These are phyloP conservation scores for Carcharodon carcharias DNA, from an alignment of 2,797 vertebrate genomes.

Conservation along the genomic window DNA sequence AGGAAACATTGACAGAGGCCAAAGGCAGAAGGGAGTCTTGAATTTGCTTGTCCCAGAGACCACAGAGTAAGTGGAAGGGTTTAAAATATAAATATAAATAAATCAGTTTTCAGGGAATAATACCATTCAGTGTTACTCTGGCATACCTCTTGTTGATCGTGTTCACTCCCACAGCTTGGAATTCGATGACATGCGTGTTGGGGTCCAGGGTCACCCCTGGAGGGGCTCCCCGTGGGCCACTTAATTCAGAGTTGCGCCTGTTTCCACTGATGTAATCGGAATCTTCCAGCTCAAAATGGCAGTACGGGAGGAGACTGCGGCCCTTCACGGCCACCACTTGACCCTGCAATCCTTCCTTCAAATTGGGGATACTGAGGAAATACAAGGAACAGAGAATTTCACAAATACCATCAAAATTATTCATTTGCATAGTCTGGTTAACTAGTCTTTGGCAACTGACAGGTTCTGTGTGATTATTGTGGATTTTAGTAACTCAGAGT, in stretches of 20 bases:
- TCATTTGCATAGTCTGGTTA: background rate
- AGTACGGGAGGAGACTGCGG: conserved; percentile 58
- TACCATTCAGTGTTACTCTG: background rate
- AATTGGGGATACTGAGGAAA: conserved; percentile 68
- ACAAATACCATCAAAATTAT: background rate
- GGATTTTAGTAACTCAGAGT: background rate
- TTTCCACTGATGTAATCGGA: conserved; percentile 65
- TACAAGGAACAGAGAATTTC: background rate
- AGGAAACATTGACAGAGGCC: background rate
- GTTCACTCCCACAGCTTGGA: conserved; percentile 60
- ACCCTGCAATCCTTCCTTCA: conserved; percentile 51
- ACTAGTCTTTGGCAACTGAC: background rate
- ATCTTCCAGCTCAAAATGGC: conserved; percentile 69
- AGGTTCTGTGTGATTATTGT: background rate
- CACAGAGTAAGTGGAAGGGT: background rate
- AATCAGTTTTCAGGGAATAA: background rate
- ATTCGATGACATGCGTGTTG: conserved; percentile 67
- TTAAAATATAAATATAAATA: background rate
- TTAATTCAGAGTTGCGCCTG: conserved; percentile 49
- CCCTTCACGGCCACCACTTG: conserved; percentile 60
- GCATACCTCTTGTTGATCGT: conserved; percentile 58
- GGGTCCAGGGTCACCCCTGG: conserved; percentile 49
- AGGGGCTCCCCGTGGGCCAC: conserved; percentile 42
- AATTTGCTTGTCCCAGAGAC: background rate
- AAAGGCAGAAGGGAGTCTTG: background rate